phyloP scores from a whole-genome alignment of 2,113 vertebrate genomes.

The Athene noctua region DNA sequence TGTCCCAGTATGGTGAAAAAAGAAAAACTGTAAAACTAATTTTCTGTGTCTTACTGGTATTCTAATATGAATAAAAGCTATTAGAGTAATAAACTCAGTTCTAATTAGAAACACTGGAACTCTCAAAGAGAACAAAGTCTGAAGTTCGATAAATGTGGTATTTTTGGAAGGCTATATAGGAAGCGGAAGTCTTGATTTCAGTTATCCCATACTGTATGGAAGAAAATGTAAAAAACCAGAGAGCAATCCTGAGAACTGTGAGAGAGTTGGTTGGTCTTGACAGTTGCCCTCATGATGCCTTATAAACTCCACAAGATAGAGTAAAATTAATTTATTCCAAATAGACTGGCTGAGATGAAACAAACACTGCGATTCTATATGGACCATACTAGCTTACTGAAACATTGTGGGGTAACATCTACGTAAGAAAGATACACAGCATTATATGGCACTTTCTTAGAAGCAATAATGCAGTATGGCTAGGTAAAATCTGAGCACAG shows the following conservation, averaged over 20 bases:
- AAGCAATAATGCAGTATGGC: fast-evolving
- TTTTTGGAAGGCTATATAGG: not conserved
- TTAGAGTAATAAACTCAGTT: constrained; percentile 26
- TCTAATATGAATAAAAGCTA: not conserved
- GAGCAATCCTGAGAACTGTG: not conserved
- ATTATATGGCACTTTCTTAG: not conserved
- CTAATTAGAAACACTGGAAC: constrained; percentile 4
- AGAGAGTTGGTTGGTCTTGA: not conserved
- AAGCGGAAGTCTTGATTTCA: not conserved
- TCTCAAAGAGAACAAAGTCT: constrained; percentile 9
- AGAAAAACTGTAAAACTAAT: constrained; percentile 1
- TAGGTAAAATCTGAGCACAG: not conserved
- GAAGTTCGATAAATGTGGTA: not conserved
- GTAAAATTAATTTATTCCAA: not conserved
- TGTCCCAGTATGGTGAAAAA: not conserved
- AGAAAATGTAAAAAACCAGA: not conserved
- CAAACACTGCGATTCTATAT: not conserved
- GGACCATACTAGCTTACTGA: not conserved
- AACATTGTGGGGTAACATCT: not conserved
- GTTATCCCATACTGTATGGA: not conserved
- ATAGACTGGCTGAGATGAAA: not conserved
- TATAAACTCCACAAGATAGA: not conserved
- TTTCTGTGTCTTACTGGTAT: not conserved
- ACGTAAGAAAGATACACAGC: not conserved
- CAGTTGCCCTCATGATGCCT: not conserved